phyloP scores from a whole-genome alignment of 2,888 invertebrate genomes.

The Eledona agricola region DNA sequence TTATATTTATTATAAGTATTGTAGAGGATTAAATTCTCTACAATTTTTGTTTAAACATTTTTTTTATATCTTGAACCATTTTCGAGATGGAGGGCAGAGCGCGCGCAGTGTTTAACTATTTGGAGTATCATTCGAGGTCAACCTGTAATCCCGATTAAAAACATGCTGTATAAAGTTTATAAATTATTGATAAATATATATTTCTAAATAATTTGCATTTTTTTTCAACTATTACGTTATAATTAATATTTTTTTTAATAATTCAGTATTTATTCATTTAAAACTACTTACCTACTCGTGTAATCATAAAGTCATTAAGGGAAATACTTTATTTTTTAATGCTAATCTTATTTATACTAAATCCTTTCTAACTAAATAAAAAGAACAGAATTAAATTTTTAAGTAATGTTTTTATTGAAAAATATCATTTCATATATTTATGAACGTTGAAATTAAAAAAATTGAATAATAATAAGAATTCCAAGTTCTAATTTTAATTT shows the following conservation, averaged over 20 bases:
- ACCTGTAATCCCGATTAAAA: too few relatives aligned
- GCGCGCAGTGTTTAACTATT: too few relatives aligned
- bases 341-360: slow-evolving; percentile 1
- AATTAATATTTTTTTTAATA: slow-evolving; percentile 1
- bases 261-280: slow-evolving; percentile 1
- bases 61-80: too few relatives aligned
- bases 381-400: slow-evolving; percentile 4
- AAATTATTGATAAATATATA: too few relatives aligned
- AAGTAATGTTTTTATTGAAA: too few relatives aligned
- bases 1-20: neutral
- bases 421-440: too few relatives aligned
- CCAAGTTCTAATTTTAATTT: too few relatives aligned
- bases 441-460: too few relatives aligned
- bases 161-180: too few relatives aligned
- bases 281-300: neutral
- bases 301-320: slow-evolving; percentile 1
- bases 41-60: slow-evolving; percentile 1
- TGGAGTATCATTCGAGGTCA: too few relatives aligned
- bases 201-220: slow-evolving; percentile 1
- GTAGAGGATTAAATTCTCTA: slow-evolving; percentile 1
- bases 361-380: neutral
- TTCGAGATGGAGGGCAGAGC: too few relatives aligned
- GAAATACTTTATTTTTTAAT: neutral
- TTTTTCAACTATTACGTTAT: slow-evolving; percentile 1
- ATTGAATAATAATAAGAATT: too few relatives aligned